Percentiles rank a stretch among this genome's conserved stretches.
These are phyloP conservation scores for Gymnorhina tibicen DNA, from an alignment of 2,113 vertebrate genomes.

Conservation along the genomic window DNA sequence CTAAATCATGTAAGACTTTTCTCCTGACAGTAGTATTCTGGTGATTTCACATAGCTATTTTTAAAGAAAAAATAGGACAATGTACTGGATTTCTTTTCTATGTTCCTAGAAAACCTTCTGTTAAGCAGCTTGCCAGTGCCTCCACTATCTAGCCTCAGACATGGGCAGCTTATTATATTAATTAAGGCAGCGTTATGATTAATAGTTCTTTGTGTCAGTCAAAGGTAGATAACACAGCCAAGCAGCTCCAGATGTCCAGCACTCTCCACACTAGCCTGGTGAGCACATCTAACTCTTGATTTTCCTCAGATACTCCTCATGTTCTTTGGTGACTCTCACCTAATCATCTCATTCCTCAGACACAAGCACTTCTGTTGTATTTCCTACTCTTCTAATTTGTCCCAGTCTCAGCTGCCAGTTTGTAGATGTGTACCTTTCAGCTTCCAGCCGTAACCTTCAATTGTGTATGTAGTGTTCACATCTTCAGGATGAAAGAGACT, in stretches of 20 bases:
- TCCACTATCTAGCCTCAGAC: background rate
- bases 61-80: background rate
- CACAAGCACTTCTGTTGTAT: background rate
- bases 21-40: background rate
- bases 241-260: background rate
- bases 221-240: background rate
- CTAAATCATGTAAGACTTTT: background rate
- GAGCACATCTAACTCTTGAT: background rate
- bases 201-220: background rate
- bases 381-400: background rate
- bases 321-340: accelerated
- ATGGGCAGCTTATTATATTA: background rate
- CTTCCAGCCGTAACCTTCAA: background rate
- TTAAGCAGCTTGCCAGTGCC: background rate
- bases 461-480: background rate
- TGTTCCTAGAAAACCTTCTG: background rate
- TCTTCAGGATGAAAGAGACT: background rate
- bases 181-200: background rate
- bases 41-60: background rate
- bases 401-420: background rate
- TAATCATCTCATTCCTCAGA: background rate
- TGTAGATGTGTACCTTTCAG: background rate
- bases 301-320: background rate
- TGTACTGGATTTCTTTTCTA: background rate
- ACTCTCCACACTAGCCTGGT: background rate